A percentile compares a stretch with the other conserved stretches of the same genome.
Conservation (phyloP, 2,888 invertebrate species). For the Luperina testacea region DNA sequence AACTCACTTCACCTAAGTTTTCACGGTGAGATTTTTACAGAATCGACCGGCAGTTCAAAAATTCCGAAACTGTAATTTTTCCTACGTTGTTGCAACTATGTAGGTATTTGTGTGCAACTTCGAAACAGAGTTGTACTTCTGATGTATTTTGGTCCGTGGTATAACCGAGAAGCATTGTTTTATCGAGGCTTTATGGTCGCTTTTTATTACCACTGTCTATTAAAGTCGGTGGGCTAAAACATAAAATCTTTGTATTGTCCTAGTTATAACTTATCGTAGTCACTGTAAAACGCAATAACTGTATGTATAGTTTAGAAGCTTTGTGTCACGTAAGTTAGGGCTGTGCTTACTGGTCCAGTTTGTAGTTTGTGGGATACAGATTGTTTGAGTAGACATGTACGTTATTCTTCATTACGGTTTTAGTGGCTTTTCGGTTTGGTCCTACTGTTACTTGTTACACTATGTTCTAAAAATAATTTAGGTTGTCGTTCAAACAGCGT, state of each 20-base stretch:
- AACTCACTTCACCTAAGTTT: no score
- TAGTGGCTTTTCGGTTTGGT: slow-evolving; percentile 5
- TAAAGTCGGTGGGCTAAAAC: slow-evolving; percentile 44
- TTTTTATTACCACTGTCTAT: slow-evolving; percentile 63
- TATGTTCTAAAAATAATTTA: neutral
- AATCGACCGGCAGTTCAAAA: no score
- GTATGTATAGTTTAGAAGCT: slow-evolving; percentile 33
- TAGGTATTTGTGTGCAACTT: neutral
- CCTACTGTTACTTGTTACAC: neutral
- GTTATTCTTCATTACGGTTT: slow-evolving; percentile 25
- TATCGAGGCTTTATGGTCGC: slow-evolving; percentile 62
- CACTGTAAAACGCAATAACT: slow-evolving; percentile 41
- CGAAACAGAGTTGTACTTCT: slow-evolving; percentile 17
- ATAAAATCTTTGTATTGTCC: slow-evolving; percentile 57
- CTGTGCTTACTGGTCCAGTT: slow-evolving; percentile 13
- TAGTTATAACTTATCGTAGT: slow-evolving; percentile 54
- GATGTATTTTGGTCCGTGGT: neutral
- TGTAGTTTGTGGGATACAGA: slow-evolving; percentile 17
- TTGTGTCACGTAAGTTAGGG: slow-evolving; percentile 28
- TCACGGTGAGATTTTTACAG: no score
- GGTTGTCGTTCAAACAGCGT: neutral
- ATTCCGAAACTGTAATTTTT: no score
- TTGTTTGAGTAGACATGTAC: slow-evolving; percentile 23
- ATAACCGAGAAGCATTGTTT: slow-evolving; percentile 63
- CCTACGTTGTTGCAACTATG: no score